Percentiles rank a stretch among this genome's conserved stretches.
phyloP scores from a whole-genome alignment of 1,140 invertebrate genomes.

The Caerostris darwini region DNA sequence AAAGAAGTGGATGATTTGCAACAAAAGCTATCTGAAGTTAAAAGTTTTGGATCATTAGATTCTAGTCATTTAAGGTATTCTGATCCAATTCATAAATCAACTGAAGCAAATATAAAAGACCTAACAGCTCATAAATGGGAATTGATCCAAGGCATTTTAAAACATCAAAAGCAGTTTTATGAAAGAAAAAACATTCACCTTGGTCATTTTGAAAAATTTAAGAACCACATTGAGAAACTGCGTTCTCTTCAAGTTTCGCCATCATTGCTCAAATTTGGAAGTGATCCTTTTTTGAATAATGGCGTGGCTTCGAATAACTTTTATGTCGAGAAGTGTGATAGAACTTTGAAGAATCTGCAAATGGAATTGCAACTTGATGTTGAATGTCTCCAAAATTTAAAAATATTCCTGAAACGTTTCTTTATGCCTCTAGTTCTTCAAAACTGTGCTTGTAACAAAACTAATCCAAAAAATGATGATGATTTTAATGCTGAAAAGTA shows the following conservation, averaged over 20 bases:
- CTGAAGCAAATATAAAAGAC: constrained; percentile 30
- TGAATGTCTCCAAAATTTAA: constrained; percentile 60
- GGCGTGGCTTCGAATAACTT: neutral
- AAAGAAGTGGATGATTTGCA: constrained; percentile 56
- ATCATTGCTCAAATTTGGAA: constrained; percentile 52
- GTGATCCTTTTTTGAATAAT: constrained; percentile 40
- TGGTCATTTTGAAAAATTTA: constrained; percentile 59
- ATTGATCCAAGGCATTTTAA: constrained; percentile 51
- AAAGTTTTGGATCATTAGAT: neutral
- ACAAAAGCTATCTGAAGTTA: neutral
- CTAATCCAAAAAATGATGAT: constrained; percentile 1
- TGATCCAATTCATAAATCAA: constrained; percentile 7
- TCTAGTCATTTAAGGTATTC: neutral
- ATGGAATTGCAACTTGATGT: constrained; percentile 65
- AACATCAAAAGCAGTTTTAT: constrained; percentile 55
- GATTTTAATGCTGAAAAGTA: neutral
- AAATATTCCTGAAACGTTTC: constrained; percentile 70
- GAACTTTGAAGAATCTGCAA: constrained; percentile 14
- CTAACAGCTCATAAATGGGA: constrained; percentile 59
- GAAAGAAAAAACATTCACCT: constrained; percentile 47
- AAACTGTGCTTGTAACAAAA: neutral
- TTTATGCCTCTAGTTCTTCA: constrained; percentile 50
- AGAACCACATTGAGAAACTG: constrained; percentile 45
- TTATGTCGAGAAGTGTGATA: constrained; percentile 40
- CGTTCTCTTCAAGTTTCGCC: neutral